These are phyloP conservation scores for Lepus europaeus DNA, from an alignment of 2,113 vertebrate genomes.

Conservation along the genomic window DNA sequence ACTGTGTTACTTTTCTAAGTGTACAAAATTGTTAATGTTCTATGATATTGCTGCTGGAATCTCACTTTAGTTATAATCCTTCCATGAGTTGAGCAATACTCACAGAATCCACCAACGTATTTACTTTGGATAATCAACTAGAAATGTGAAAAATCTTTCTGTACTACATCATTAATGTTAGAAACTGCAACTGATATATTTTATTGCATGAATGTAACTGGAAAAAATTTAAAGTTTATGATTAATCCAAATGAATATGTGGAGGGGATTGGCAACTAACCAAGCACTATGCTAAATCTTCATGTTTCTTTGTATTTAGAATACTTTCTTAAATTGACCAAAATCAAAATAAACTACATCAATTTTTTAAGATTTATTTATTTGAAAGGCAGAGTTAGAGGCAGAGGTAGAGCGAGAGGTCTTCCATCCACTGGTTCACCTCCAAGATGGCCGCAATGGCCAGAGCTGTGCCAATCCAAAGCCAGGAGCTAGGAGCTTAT, in stretches of 20 bases:
- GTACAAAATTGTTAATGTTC: conserved; percentile 16
- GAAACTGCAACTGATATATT: conserved; percentile 5
- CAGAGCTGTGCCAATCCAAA: too few species aligned
- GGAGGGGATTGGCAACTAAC: background rate
- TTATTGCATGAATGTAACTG: conserved; percentile 11
- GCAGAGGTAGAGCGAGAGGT: too few species aligned
- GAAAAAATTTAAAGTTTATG: conserved; percentile 12
- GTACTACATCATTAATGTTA: background rate
- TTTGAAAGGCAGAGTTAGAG: too few species aligned
- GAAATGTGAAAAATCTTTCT: conserved; percentile 35
- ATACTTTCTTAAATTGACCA: conserved; percentile 41
- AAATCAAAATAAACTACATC: background rate
- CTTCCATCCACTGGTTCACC: too few species aligned
- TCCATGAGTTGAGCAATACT: background rate
- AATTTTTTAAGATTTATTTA: too few species aligned
- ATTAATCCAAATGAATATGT: conserved; percentile 18
- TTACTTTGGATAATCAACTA: conserved; percentile 59
- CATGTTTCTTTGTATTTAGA: conserved; percentile 23
- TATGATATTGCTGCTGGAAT: conserved; percentile 25
- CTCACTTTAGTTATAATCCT: conserved; percentile 24
- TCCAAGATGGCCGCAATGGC: too few species aligned
- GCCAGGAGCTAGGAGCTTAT: too few species aligned
- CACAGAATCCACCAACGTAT: background rate
- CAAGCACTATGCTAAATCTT: conserved; percentile 34
- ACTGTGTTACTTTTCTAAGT: conserved; percentile 27